phyloP scores from a whole-genome alignment of 2,888 invertebrate genomes.

The Hyppa rectilinea region DNA sequence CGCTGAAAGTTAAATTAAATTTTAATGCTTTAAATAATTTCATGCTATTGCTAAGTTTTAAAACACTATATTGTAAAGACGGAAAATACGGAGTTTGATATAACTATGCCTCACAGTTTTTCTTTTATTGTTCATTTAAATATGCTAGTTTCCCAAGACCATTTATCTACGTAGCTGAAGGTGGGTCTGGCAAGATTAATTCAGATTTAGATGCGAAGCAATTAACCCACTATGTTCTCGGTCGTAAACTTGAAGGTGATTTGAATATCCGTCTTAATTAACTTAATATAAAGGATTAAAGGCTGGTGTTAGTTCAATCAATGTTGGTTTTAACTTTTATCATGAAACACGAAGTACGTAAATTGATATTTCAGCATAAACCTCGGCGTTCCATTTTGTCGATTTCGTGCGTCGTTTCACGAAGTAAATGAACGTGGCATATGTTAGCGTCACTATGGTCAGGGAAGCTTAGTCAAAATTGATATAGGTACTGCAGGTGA shows the following conservation, averaged over 20 bases:
- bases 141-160: neutral
- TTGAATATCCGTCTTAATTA: conserved; percentile 37
- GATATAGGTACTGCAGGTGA: neutral
- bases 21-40: neutral
- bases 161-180: conserved; percentile 10
- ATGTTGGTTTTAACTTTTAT: conserved; percentile 3
- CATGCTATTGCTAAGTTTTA: too few relatives aligned
- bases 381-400: conserved; percentile 3
- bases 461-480: neutral
- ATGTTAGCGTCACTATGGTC: neutral
- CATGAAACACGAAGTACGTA: conserved; percentile 8
- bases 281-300: conserved; percentile 14
- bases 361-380: neutral
- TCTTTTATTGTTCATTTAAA: conserved; percentile 10
- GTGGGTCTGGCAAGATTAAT: conserved; percentile 19
- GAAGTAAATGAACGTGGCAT: neutral
- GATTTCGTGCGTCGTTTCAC: neutral
- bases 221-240: conserved; percentile 37
- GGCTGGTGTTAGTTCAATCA: neutral
- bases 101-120: neutral
- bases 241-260: conserved; percentile 25
- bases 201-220: conserved; percentile 34
- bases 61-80: neutral
- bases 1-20: conserved; percentile 1
- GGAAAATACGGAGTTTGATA: neutral